Percentiles rank a stretch among this genome's conserved stretches.
Evolutionary conservation across 2,113 vertebrate genomes (phyloP).

Genomic region (Hydropotes inermis): DNA sequence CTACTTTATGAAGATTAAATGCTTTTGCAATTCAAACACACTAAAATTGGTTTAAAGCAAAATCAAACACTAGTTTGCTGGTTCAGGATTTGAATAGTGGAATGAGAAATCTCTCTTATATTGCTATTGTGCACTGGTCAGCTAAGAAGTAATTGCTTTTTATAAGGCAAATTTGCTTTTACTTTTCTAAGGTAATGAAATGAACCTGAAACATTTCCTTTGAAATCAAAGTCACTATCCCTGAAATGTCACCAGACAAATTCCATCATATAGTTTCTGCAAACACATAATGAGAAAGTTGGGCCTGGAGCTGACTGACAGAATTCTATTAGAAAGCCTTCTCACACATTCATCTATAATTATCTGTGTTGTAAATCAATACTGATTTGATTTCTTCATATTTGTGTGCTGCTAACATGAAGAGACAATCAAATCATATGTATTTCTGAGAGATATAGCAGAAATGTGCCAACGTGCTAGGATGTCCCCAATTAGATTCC

Average conservation of each 20-base stretch:
- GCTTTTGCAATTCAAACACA: constrained; percentile 88
- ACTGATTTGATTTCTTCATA: constrained; percentile 82
- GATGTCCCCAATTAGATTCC: neutral
- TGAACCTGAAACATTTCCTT: constrained; percentile 94
- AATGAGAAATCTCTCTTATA: constrained; percentile 88
- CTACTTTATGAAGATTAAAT: constrained; percentile 90
- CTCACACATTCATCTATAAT: constrained; percentile 85
- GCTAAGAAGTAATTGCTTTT: constrained; percentile 97
- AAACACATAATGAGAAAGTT: constrained; percentile 87
- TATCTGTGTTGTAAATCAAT: constrained; percentile 86
- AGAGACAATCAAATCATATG: constrained; percentile 15
- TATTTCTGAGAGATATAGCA: neutral
- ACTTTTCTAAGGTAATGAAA: constrained; percentile 97
- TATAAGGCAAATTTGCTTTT: constrained; percentile 99
- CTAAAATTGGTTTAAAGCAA: constrained; percentile 89
- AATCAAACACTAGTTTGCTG: constrained; percentile 87
- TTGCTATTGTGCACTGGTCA: constrained; percentile 92
- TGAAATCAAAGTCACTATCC: constrained; percentile 88
- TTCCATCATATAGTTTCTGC: constrained; percentile 90
- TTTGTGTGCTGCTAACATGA: constrained; percentile 54
- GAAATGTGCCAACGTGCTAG: neutral
- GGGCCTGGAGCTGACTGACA: constrained; percentile 90
- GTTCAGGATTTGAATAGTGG: constrained; percentile 88
- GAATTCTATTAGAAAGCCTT: constrained; percentile 91
- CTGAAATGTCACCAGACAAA: constrained; percentile 92